A percentile compares a stretch with the other conserved stretches of the same genome.
These are phyloP conservation scores for Pangasianodon gigas DNA, from an alignment of 2,113 vertebrate species.

Conservation along the genomic window DNA sequence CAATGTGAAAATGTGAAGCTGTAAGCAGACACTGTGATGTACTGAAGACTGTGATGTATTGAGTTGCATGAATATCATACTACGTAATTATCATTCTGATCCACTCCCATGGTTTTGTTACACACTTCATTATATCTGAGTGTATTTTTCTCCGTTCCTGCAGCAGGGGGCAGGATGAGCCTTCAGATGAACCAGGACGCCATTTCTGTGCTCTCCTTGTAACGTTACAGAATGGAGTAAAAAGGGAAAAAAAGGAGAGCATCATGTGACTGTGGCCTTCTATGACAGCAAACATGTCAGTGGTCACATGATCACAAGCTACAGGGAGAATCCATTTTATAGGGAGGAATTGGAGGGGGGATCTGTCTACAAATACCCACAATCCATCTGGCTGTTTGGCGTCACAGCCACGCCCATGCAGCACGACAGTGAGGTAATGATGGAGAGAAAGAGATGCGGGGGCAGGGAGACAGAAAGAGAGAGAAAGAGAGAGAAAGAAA, in stretches of 20 bases:
- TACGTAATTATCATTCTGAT: background rate
- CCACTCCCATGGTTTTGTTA: background rate
- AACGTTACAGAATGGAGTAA: background rate
- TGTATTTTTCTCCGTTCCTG: background rate
- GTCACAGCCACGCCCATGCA: slow-evolving; percentile 75
- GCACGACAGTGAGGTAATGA: slow-evolving; percentile 55
- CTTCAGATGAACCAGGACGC: slow-evolving; percentile 8
- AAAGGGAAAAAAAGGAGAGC: background rate
- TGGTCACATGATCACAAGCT: slow-evolving; percentile 17
- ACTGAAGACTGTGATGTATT: background rate
- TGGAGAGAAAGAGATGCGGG: slow-evolving; percentile 59
- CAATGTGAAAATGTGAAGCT: background rate
- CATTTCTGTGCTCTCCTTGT: background rate
- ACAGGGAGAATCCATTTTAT: slow-evolving; percentile 59
- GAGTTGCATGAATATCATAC: background rate
- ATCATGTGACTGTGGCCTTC: slow-evolving; percentile 11
- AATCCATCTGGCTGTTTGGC: slow-evolving; percentile 64
- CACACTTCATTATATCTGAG: background rate
- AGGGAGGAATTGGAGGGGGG: slow-evolving; percentile 39
- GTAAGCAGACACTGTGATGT: background rate
- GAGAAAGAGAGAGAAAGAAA: slow-evolving; percentile 53
- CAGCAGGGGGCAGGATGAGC: slow-evolving; percentile 68
- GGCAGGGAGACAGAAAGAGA: slow-evolving; percentile 33
- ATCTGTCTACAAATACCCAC: slow-evolving; percentile 68
- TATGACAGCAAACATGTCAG: slow-evolving; percentile 6